Evolutionary conservation across 2,888 invertebrate genomes (phyloP), one percentile per base, ranked within the genome.

Genomic region (Meloe dianella): DNA sequence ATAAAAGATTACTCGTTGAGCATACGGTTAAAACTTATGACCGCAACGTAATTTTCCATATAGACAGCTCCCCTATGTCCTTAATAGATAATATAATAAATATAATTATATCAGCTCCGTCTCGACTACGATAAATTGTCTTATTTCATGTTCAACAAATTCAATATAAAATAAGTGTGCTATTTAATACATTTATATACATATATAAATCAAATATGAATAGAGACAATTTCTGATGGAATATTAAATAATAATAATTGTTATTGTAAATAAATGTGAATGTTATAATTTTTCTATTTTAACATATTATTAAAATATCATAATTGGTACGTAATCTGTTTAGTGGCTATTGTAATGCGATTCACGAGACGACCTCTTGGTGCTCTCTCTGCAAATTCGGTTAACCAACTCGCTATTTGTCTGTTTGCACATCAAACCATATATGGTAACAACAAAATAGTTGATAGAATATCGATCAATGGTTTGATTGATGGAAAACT

Each of bases 121-220:
- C 68, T 67, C 71, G 70, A 68, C 74, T 71, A 66, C 73, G 69
- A 69, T 74, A 77, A 78, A 77, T 77, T 77, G 75, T 75, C 75
- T 78, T 77, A 77, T 77, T 77, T 76, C 77, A 76, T 76, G 76
- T 77, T 74, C 75, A 73, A 74, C 73, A 76, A 78, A 78, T 78
- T 77, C 73, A 74, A 72, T 73, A 75, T 75, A 75, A 75, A 71
- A 67, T 73, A 75, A 75, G 75, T 74, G 71, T 74, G 74, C 75
- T 76, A 71, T 74, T 68, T 57, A n/a, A n/a, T n/a, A n/a, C n/a
- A n/a, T n/a, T n/a, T n/a, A n/a, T n/a, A n/a, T n/a, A n/a, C n/a
- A n/a, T n/a, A n/a, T 63, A 51, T 54, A 57, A 67, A 63, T 67
- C 60, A 58, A 22, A 35, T 30, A 9, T 20, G 10, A 14, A 35